Evolutionary conservation across 2,797 vertebrate genomes (phyloP).

Genomic region (Enteromius argenteus): DNA sequence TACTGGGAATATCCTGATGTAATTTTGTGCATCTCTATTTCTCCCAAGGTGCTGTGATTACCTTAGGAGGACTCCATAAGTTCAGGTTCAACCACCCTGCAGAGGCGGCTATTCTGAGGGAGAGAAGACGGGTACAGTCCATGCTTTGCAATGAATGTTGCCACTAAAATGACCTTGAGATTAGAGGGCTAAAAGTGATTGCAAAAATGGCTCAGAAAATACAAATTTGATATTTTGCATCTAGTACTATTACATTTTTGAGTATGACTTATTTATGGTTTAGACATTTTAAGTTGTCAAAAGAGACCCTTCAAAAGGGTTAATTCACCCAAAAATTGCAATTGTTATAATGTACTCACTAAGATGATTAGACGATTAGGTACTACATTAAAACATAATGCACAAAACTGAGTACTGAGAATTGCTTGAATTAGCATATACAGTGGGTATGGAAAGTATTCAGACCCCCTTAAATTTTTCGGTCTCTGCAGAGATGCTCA

Average conservation of each 20-base stretch:
- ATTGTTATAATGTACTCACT: not conserved
- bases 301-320: not conserved
- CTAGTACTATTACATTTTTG: not conserved
- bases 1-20: not conserved
- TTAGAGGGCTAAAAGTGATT: not conserved
- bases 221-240: not conserved
- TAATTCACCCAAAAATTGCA: not conserved
- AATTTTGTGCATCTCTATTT: slow-evolving; percentile 49
- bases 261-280: not conserved
- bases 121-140: slow-evolving; percentile 85
- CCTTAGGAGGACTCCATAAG: slow-evolving; percentile 87
- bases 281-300: not conserved
- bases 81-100: slow-evolving; percentile 97
- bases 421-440: not conserved
- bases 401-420: not conserved
- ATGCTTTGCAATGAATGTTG: not conserved
- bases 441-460: too few species aligned
- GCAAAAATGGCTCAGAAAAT: not conserved
- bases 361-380: not conserved
- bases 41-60: slow-evolving; percentile 87
- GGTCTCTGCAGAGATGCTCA: too few species aligned
- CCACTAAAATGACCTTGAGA: not conserved
- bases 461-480: too few species aligned
- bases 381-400: not conserved
- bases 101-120: slow-evolving; percentile 91